Evolutionary conservation across 2,797 vertebrate genomes (phyloP), one percentile per base, ranked within the genome.

Genomic region (Lemur catta): DNA sequence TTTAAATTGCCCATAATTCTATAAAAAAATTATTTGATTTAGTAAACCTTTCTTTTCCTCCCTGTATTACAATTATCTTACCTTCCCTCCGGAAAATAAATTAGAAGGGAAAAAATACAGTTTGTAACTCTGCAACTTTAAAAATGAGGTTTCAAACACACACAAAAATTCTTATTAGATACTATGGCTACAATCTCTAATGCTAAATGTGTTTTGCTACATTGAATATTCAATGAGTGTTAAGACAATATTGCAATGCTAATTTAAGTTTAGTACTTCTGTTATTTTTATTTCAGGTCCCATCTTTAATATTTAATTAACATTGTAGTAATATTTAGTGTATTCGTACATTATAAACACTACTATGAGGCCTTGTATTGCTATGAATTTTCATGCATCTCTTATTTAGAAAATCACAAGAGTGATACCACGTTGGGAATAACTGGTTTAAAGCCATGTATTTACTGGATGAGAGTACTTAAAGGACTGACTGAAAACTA

Each of bases 231-330:
- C 43, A 82, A 2, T 43, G n/a, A 88, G 41, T 84, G 14, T 78
- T 81, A 85, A 89, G 38, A 81, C 22, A 96, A 67, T 76, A 65
- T 59, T 65, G 8, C 9, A 94, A 69, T 87, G 61, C 33, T 84
- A 94, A 93, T 96, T 93, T 92, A 96, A 92, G 2, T 71, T 97
- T 89, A 96, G 14, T 80, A 41, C 1, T 94, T 94, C 65, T 88
- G 15, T 69, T 97, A 61, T 87, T 95, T 92, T 89, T 84, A 81
- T 95, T 85, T 79, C n/a, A 93, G 55, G 28, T 95, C 55, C 94
- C 38, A 87, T 55, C 17, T 55, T 93, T 92, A 79, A 76, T 93
- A 91, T 94, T 95, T 95, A n/a, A 93, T 95, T 96, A 97, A 87
- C n/a, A 84, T 81, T 89, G 43, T 76, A 79, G 26, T 84, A 89